Conservation (phyloP, 2,888 invertebrate species). For the Isotomurus palustris region DNA sequence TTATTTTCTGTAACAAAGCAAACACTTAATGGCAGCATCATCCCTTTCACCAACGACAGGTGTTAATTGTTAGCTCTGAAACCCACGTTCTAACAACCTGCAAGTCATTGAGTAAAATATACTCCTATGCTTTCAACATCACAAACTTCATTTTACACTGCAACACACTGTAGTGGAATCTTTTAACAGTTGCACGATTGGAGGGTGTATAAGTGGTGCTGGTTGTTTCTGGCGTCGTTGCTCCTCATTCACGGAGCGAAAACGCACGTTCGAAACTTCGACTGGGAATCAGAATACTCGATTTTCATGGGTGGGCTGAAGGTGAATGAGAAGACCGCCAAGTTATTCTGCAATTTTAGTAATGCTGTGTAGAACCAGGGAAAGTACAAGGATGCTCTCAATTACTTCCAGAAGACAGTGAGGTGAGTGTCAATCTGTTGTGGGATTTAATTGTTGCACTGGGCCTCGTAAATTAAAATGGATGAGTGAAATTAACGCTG, state of each 20-base stretch:
- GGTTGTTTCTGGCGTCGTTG: constrained; percentile 61
- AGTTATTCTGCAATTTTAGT: constrained; percentile 94
- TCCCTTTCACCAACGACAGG: no score
- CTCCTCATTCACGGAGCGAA: constrained; percentile 75
- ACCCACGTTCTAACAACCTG: no score
- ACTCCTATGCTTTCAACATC: no score
- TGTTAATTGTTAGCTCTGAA: no score
- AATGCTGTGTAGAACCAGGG: constrained; percentile 83
- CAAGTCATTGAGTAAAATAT: no score
- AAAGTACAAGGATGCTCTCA: constrained; percentile 68
- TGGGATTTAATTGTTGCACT: not conserved
- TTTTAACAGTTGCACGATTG: no score
- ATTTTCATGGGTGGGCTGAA: constrained; percentile 87
- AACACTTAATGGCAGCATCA: no score
- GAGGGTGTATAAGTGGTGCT: constrained; percentile 56
- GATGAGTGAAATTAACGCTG: not conserved
- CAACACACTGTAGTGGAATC: no score
- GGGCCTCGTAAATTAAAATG: not conserved
- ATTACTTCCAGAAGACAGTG: constrained; percentile 87
- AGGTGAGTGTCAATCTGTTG: constrained; percentile 50
- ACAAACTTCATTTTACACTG: no score
- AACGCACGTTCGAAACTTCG: constrained; percentile 81
- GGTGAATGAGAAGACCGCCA: constrained; percentile 86
- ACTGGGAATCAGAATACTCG: constrained; percentile 89
- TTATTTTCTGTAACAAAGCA: no score